Conservation (phyloP, 64 coral and sea anemone genomes). For the Montipora capricornis region DNA sequence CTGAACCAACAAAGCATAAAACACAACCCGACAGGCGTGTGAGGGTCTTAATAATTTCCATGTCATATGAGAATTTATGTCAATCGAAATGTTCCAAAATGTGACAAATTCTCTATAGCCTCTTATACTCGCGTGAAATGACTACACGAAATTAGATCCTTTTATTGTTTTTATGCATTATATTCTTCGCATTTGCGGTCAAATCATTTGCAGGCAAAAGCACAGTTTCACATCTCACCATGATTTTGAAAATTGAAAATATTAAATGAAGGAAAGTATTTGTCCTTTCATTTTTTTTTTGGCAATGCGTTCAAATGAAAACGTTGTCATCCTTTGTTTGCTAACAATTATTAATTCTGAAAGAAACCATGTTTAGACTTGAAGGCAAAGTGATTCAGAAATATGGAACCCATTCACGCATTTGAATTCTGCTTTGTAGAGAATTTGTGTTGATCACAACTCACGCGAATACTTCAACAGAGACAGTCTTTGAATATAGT, state of each 20-base stretch:
- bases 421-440: not conserved
- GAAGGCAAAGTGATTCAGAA: not conserved
- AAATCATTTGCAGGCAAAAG: not conserved
- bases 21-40: not conserved
- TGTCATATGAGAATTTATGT: conserved; percentile 8
- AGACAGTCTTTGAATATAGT: not conserved
- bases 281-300: not conserved
- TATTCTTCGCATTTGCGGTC: not conserved
- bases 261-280: not conserved
- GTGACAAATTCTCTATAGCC: not conserved
- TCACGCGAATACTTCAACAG: not conserved
- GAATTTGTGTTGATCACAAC: not conserved
- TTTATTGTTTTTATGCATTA: not conserved
- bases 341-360: not conserved
- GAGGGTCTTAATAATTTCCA: not conserved
- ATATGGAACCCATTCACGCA: not conserved
- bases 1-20: conserved; percentile 47
- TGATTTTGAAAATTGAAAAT: not conserved
- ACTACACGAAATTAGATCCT: not conserved
- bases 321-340: not conserved
- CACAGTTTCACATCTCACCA: not conserved
- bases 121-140: not conserved
- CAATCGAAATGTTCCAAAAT: conserved; percentile 11
- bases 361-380: not conserved
- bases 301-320: not conserved